A percentile compares a stretch with the other conserved stretches of the same genome.
Conservation (phyloP, 2,888 invertebrate species). For the Aquatica leii region DNA sequence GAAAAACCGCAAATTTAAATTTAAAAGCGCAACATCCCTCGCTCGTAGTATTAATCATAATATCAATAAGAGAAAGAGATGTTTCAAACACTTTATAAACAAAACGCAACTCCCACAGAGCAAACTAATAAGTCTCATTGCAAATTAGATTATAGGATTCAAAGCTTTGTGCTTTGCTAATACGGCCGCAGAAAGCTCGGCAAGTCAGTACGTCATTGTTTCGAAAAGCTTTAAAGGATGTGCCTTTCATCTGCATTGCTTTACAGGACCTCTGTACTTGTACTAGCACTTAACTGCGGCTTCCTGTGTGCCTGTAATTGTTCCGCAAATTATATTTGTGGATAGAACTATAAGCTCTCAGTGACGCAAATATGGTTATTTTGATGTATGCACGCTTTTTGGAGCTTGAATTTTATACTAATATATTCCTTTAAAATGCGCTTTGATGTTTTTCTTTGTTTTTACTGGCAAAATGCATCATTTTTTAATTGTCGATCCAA, state of each 20-base stretch:
- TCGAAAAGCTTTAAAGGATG: slow-evolving; percentile 45
- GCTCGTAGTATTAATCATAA: slow-evolving; percentile 50
- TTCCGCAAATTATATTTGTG: slow-evolving; percentile 61
- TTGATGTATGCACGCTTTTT: slow-evolving; percentile 51
- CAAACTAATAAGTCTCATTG: slow-evolving; percentile 62
- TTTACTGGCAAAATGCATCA: too few relatives aligned
- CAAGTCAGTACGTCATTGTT: slow-evolving; percentile 45
- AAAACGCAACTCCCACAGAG: slow-evolving; percentile 50
- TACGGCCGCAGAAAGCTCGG: slow-evolving; percentile 58
- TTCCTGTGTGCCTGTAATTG: slow-evolving; percentile 59
- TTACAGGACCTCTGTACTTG: slow-evolving; percentile 47
- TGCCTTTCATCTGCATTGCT: slow-evolving; percentile 38
- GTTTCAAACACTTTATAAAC: slow-evolving; percentile 52
- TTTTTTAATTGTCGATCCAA: slow-evolving; percentile 7
- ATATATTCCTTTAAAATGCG: slow-evolving; percentile 17
- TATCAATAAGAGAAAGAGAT: slow-evolving; percentile 52
- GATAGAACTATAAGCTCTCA: slow-evolving; percentile 57
- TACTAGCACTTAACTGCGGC: slow-evolving; percentile 60
- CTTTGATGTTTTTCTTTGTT: background rate
- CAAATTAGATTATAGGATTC: slow-evolving; percentile 61
- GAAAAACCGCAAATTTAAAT: slow-evolving; percentile 21
- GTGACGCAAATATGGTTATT: slow-evolving; percentile 57
- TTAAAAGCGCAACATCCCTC: slow-evolving; percentile 28
- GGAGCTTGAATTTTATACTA: slow-evolving; percentile 23
- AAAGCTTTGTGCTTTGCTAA: slow-evolving; percentile 60